Evolutionary conservation across 2,888 invertebrate genomes (phyloP).

Genomic region (Sisyra nigra): DNA sequence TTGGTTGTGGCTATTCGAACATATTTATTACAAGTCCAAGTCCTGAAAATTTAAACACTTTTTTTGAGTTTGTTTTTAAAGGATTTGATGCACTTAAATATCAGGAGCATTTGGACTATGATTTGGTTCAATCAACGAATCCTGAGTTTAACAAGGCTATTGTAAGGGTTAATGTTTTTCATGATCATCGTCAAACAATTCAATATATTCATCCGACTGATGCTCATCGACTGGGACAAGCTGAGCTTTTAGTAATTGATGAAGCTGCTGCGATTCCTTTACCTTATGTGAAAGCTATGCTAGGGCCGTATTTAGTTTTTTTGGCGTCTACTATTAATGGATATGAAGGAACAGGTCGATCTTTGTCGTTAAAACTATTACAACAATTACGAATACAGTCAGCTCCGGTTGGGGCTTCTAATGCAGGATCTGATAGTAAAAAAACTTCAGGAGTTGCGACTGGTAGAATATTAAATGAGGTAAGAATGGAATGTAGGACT

Average conservation of each 20-base stretch:
- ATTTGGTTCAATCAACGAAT: constrained; percentile 85
- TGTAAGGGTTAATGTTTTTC: constrained; percentile 79
- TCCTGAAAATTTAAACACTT: constrained; percentile 93
- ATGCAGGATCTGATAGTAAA: constrained; percentile 26
- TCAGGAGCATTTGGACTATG: constrained; percentile 92
- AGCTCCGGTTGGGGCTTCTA: constrained; percentile 32
- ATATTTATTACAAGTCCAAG: constrained; percentile 96
- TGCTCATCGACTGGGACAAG: constrained; percentile 73
- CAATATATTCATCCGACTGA: constrained; percentile 96
- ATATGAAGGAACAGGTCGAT: constrained; percentile 95
- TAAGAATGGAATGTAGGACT: constrained; percentile 23
- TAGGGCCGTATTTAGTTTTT: constrained; percentile 84
- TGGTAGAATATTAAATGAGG: constrained; percentile 36
- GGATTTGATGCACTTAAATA: constrained; percentile 88
- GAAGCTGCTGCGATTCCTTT: constrained; percentile 98
- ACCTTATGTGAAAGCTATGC: constrained; percentile 74
- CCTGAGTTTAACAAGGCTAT: constrained; percentile 94
- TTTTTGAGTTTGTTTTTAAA: constrained; percentile 94
- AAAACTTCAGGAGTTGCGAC: constrained; percentile 28
- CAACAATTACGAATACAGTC: constrained; percentile 63
- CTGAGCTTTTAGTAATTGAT: constrained; percentile 90
- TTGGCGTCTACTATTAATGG: constrained; percentile 96
- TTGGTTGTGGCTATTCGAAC: constrained; percentile 70
- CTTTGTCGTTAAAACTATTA: constrained; percentile 85
- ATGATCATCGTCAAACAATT: constrained; percentile 84